A percentile compares a stretch with the other conserved stretches of the same genome.
These are phyloP conservation scores for Tricholauxania praeusta DNA, from an alignment of 2,888 invertebrate genomes.

Conservation along the genomic window DNA sequence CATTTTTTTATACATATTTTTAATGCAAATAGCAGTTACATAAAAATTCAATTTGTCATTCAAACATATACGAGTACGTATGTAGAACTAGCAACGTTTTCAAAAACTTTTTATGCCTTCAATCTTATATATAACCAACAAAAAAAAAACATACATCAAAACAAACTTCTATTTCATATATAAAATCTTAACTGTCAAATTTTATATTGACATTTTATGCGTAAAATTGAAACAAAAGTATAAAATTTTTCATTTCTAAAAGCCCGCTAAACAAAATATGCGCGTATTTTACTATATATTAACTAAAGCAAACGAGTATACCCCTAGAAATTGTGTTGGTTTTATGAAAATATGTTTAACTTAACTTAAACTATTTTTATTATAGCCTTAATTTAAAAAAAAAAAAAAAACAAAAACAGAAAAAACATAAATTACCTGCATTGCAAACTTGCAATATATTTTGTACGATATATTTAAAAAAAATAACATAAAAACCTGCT, in stretches of 20 bases:
- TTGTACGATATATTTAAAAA: too few species aligned
- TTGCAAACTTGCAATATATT: too few species aligned
- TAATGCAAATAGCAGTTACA: neutral
- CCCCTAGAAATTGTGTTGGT: too few species aligned
- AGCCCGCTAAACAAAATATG: neutral
- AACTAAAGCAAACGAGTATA: neutral
- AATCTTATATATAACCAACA: neutral
- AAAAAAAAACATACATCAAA: slow-evolving; percentile 8
- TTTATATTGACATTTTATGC: neutral
- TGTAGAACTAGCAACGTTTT: slow-evolving; percentile 66
- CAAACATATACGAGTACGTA: slow-evolving; percentile 43
- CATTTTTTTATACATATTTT: neutral
- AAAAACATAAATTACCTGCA: too few species aligned
- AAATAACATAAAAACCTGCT: too few species aligned
- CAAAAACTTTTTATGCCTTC: slow-evolving; percentile 37
- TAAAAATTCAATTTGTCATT: slow-evolving; percentile 3
- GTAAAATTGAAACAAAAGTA: neutral
- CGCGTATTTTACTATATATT: neutral
- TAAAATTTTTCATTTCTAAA: neutral
- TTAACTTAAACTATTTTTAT: too few species aligned
- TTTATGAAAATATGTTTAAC: too few species aligned
- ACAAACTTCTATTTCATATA: slow-evolving; percentile 16
- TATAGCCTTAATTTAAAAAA: too few species aligned
- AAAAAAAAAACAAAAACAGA: too few species aligned
- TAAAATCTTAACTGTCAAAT: neutral